A percentile compares a stretch with the other conserved stretches of the same genome.
Evolutionary conservation across 2,113 vertebrate genomes (phyloP).

Genomic region (Nothocercus julius): DNA sequence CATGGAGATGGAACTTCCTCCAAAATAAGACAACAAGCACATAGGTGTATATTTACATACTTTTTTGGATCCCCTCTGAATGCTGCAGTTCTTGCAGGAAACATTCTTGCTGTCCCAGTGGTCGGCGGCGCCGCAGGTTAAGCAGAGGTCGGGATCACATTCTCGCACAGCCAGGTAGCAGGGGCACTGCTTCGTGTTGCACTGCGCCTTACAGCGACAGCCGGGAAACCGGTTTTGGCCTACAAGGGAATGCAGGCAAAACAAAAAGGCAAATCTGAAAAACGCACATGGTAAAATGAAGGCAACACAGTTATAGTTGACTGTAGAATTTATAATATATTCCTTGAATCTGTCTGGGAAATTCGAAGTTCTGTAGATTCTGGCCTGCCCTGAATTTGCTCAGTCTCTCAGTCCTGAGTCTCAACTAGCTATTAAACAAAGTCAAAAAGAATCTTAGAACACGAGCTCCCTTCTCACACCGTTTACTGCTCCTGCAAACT

Average conservation of each 20-base stretch:
- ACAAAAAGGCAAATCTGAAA: background rate
- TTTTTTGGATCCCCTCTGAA: constrained; percentile 98
- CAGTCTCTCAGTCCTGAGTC: background rate
- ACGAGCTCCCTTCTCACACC: background rate
- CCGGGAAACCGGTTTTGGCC: constrained; percentile 98
- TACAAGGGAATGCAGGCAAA: constrained; percentile 6
- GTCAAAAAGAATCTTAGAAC: background rate
- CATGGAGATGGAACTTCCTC: background rate
- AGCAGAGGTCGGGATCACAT: constrained; percentile 96
- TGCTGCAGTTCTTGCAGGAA: constrained; percentile 99
- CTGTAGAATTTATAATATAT: background rate
- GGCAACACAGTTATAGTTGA: background rate
- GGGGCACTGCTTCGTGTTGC: constrained; percentile 99
- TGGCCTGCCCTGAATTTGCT: background rate
- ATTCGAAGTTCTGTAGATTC: background rate
- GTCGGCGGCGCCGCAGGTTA: constrained; percentile 95
- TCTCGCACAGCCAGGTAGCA: constrained; percentile 96
- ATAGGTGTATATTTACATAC: constrained; percentile 48
- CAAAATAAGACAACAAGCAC: background rate
- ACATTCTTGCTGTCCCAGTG: constrained; percentile 99
- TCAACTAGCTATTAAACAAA: background rate
- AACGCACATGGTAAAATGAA: background rate
- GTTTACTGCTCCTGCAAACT: background rate
- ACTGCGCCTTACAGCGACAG: constrained; percentile 97
- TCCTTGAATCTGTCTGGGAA: background rate